A percentile compares a stretch with the other conserved stretches of the same genome.
phyloP scores from a whole-genome alignment of 1,140 invertebrate genomes.

The Drosophila aff. region DNA sequence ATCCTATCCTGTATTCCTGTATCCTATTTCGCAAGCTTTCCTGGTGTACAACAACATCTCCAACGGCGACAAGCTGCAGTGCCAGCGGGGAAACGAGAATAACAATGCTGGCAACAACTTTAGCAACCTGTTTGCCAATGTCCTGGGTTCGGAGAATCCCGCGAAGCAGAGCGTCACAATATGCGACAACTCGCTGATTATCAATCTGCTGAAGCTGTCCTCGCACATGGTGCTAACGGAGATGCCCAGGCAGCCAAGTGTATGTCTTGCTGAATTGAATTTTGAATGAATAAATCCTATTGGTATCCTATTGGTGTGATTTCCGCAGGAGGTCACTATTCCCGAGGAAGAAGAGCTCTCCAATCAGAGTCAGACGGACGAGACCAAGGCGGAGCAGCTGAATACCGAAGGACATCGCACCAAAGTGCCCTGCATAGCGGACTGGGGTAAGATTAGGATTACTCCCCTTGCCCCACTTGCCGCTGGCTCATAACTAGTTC shows the following conservation, averaged over 20 bases:
- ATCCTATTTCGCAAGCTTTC: constrained; percentile 72
- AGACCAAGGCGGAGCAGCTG: constrained; percentile 91
- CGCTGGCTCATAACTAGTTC: background rate
- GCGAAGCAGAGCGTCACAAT: constrained; percentile 86
- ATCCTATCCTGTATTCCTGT: no score
- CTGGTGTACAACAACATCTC: constrained; percentile 88
- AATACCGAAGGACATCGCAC: constrained; percentile 86
- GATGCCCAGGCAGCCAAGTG: constrained; percentile 85
- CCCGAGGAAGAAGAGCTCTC: constrained; percentile 79
- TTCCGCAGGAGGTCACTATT: constrained; percentile 74
- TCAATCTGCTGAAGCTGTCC: constrained; percentile 89
- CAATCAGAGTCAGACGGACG: constrained; percentile 90
- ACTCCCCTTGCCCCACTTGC: constrained; percentile 66
- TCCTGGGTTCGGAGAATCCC: constrained; percentile 87
- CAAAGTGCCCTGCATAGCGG: constrained; percentile 89
- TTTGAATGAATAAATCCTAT: background rate
- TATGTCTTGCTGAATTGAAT: constrained; percentile 21
- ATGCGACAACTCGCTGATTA: constrained; percentile 89
- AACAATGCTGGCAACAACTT: constrained; percentile 85
- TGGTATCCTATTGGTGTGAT: no score
- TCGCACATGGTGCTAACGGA: constrained; percentile 90
- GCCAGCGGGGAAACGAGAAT: constrained; percentile 85
- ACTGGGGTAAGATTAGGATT: constrained; percentile 85
- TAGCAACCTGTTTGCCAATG: constrained; percentile 89
- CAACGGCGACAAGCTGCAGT: constrained; percentile 87